A percentile compares a stretch with the other conserved stretches of the same genome.
Conservation (phyloP, 64 coral and sea anemone species). For the Exaiptasia diaphana region DNA sequence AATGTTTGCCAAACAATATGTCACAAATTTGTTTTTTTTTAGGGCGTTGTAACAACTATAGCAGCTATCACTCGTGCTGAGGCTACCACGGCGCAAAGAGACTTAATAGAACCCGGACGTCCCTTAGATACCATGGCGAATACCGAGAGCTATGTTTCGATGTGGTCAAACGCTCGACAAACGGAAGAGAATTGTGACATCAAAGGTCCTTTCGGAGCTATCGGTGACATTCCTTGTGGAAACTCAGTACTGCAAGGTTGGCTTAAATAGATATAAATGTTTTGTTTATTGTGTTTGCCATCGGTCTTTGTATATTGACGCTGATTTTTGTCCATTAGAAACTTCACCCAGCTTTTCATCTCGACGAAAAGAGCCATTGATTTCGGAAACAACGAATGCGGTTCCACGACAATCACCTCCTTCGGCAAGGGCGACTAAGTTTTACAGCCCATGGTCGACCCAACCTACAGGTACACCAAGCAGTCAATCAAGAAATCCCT, state of each 20-base stretch:
- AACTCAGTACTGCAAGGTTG: slow-evolving; percentile 51
- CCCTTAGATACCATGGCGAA: neutral
- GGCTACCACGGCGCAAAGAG: slow-evolving; percentile 42
- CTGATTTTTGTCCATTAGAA: neutral
- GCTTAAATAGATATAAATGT: neutral
- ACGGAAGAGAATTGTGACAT: neutral
- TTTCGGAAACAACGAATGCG: neutral
- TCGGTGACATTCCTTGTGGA: slow-evolving; percentile 62
- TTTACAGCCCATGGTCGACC: slow-evolving; percentile 85
- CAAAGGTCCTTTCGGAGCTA: slow-evolving; percentile 59
- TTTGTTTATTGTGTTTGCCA: neutral
- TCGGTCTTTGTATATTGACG: neutral
- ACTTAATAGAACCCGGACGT: neutral
- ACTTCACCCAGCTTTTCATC: neutral
- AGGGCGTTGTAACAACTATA: slow-evolving; percentile 57
- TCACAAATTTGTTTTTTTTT: neutral
- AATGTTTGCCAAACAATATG: too few species aligned
- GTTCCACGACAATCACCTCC: neutral
- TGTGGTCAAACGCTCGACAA: slow-evolving; percentile 17
- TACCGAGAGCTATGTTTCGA: slow-evolving; percentile 17
- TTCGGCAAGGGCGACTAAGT: slow-evolving; percentile 56
- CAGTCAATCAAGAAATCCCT: too few species aligned
- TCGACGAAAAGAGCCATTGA: neutral
- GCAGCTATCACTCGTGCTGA: slow-evolving; percentile 71
- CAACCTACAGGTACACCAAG: slow-evolving; percentile 68